Conservation (phyloP, 1,140 invertebrate species). For the Panagrolaimus sp. region DNA sequence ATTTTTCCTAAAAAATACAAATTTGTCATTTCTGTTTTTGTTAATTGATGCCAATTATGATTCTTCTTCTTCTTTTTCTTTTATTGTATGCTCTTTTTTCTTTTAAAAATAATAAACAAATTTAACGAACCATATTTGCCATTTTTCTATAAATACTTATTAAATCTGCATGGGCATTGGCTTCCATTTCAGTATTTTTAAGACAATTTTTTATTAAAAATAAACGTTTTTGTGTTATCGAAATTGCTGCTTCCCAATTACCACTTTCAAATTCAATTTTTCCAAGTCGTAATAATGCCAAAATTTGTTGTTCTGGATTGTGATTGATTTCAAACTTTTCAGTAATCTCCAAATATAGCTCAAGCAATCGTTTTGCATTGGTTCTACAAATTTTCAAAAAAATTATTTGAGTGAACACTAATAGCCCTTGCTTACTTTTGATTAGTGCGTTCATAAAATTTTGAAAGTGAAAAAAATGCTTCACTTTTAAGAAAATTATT, state of each 20-base stretch:
- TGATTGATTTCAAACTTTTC: background rate
- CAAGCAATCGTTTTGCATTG: background rate
- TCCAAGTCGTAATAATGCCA: background rate
- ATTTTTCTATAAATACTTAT: constrained; percentile 1
- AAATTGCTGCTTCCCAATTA: background rate
- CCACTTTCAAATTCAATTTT: constrained; percentile 7
- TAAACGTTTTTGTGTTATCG: background rate
- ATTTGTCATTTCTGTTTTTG: constrained; percentile 1
- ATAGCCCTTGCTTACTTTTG: background rate
- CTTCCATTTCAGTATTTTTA: background rate
- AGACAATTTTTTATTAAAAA: constrained; percentile 1
- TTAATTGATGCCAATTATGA: constrained; percentile 6
- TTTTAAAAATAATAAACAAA: too few relatives aligned
- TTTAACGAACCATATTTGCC: constrained; percentile 6
- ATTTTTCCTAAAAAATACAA: background rate
- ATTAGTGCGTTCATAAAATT: constrained; percentile 8
- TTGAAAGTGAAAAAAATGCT: background rate
- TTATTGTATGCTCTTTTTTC: background rate
- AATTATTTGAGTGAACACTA: background rate
- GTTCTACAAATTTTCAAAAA: background rate
- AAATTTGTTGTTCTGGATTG: background rate
- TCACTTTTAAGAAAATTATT: background rate
- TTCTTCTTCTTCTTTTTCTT: background rate
- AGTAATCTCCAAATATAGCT: background rate
- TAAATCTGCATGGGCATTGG: background rate